A percentile compares a stretch with the other conserved stretches of the same genome.
Conservation (phyloP, 2,797 vertebrate species). For the Bovichtus variegatus region DNA sequence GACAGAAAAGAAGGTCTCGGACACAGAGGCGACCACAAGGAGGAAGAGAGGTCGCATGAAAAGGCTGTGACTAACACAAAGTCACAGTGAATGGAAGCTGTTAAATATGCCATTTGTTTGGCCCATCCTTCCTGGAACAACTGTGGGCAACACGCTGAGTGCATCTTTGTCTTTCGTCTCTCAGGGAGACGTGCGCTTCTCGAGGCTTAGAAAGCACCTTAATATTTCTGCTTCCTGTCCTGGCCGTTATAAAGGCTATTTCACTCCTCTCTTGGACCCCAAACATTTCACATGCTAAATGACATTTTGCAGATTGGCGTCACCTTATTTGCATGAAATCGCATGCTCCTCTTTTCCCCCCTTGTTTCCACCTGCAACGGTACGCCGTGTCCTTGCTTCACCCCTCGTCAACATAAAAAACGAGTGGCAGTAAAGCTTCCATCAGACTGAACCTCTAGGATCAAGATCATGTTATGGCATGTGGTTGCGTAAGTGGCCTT, state of each 20-base stretch:
- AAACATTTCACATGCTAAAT: slow-evolving; percentile 18
- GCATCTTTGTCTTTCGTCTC: slow-evolving; percentile 55
- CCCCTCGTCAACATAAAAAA: slow-evolving; percentile 2
- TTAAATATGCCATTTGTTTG: slow-evolving; percentile 66
- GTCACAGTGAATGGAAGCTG: slow-evolving; percentile 59
- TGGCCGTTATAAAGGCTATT: slow-evolving; percentile 9
- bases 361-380: not conserved
- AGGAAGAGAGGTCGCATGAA: slow-evolving; percentile 15
- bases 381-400: slow-evolving; percentile 5
- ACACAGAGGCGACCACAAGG: slow-evolving; percentile 45
- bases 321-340: slow-evolving; percentile 53
- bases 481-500: slow-evolving; percentile 20
- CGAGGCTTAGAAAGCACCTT: slow-evolving; percentile 21
- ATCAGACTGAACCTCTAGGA: not conserved
- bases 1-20: slow-evolving; percentile 14
- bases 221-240: slow-evolving; percentile 16
- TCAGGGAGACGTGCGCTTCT: slow-evolving; percentile 13
- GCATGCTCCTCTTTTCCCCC: not conserved
- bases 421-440: not conserved
- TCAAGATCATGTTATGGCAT: slow-evolving; percentile 39
- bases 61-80: slow-evolving; percentile 50
- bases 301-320: slow-evolving; percentile 42
- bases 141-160: slow-evolving; percentile 44
- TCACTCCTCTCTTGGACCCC: not conserved
- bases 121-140: slow-evolving; percentile 41